Evolutionary conservation across 2,888 invertebrate genomes (phyloP), one percentile per base, ranked within the genome.

Genomic region (Drosophila paranaensis): DNA sequence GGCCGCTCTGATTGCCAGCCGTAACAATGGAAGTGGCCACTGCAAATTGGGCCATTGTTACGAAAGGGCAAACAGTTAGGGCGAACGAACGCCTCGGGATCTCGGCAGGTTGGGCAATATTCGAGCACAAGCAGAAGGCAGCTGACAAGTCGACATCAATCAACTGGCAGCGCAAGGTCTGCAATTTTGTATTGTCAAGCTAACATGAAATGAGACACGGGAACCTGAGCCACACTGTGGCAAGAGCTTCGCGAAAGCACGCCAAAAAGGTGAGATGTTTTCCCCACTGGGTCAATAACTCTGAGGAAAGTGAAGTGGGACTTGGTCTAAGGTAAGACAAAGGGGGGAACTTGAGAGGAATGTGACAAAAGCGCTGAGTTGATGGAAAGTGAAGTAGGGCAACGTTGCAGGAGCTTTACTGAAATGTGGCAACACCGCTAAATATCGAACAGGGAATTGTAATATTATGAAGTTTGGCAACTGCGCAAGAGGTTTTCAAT

Each of bases 81-180:
- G 16, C 33, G 11, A 30, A 16, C 33, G 11, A 30, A 16, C 25
- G 45, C 20, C n/a, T 20, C 37, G 39, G 33, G 54, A 33, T 64
- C 16, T 48, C 45, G 45, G 40, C 37, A 43, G 33, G 16, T 43
- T 39, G 48, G 48, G 35, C 16, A 20, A 60, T 50, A 56, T 46
- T 50, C 33, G n/a, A 50, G 48, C 77, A 61, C 53, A 77, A 45
- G 48, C 77, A 61, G 48, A 77, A 45, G 57, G 62, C 37, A 35
- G 27, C 62, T 77, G 72, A 80, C 81, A 80, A 71, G 77, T 45
- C 42, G 64, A 86, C 89, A 86, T 86, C 80, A 90, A 86, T 90
- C 89, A 86, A 88, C 53, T 73, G 79, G 56, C 79, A 60, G 61
- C 57, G 66, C 69, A 64, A 68, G 70, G 60, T 63, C 50, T 50